Base-by-base conservation (phyloP, 2,113 vertebrate species). In the Ptilorrhoa leucosticta region DNA sequence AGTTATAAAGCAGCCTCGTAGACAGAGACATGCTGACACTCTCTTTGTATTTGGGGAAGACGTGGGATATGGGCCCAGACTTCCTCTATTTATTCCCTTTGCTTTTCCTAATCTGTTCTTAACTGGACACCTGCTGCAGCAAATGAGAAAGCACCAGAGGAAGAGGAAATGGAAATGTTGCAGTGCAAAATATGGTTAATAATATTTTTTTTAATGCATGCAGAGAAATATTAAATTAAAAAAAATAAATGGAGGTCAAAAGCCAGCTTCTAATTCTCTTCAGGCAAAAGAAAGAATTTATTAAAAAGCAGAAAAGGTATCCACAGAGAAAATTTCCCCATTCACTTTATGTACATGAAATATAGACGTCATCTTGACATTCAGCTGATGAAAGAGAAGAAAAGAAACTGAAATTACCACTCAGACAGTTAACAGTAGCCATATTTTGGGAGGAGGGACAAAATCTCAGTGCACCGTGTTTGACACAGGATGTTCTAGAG, bases 181-280 rank as follows among this genome's bases (percentile, higher is more conserved):
- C 44, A 42, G 77, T 70, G 72, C 66, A 91, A 92, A 96, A 77
- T 77, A 44, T 64, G 51, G 60, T 61, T 93, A 96, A 68, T 85
- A 95, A 80, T 87, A 75, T 88, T 48, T 90, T 48, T 90, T 76
- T 95, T 60, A 75, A 89, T 91, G 58, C 83, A 79, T 90, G 39
- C 72, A 83, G 87, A 95, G 94, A 95, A 96, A 73, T 87, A 90
- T 42, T 96, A 90, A 87, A 95, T 97, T 96, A 13, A 94, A 96
- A 95, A 96, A 96, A 93, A 97, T 95, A 97, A 97, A 97, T 87
- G 87, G 91, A 97, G 96, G 91, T 93, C 83, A 93, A 96, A 98
- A 97, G 87, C 51, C 87, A 96, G 58, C 45, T 91, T 96, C 68
- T 88, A 95, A 96, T 96, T 94, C 92, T 96, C 97, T 96, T 96